Evolutionary conservation across 2,888 invertebrate species (phyloP).

Genomic region (Eupithecia subumbrata): DNA sequence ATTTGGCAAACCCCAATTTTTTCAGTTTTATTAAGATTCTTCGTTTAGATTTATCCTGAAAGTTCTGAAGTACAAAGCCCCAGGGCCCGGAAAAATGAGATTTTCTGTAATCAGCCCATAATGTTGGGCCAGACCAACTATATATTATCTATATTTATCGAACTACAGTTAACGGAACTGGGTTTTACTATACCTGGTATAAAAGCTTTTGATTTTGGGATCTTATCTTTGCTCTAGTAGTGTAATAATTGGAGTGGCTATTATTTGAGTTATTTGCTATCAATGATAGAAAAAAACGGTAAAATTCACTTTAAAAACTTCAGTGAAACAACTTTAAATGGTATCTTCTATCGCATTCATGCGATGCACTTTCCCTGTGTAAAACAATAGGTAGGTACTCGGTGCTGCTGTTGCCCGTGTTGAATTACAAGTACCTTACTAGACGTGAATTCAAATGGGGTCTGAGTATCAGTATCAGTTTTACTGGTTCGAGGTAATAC

Average conservation of each 20-base stretch:
- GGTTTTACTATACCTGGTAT: constrained; percentile 38
- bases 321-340: not conserved
- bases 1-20: not conserved
- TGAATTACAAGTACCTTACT: constrained; percentile 81
- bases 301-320: not conserved
- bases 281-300: not conserved
- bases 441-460: constrained; percentile 79
- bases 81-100: constrained; percentile 40
- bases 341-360: constrained; percentile 13
- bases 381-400: constrained; percentile 75
- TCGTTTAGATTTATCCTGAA: constrained; percentile 39
- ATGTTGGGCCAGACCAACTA: constrained; percentile 50
- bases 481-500: constrained; percentile 30
- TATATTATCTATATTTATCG: constrained; percentile 46
- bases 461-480: constrained; percentile 38
- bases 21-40: not conserved
- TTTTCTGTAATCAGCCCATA: constrained; percentile 50
- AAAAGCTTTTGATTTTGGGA: constrained; percentile 14
- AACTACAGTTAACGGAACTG: constrained; percentile 47
- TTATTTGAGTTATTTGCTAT: not conserved
- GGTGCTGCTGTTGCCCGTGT: constrained; percentile 67
- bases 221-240: not conserved
- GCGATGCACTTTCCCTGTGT: constrained; percentile 58
- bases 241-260: not conserved
- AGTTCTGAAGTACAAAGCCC: constrained; percentile 7